These are phyloP conservation scores for Drosophila ercepeae DNA, from an alignment of 1,140 invertebrate genomes.

Conservation along the genomic window DNA sequence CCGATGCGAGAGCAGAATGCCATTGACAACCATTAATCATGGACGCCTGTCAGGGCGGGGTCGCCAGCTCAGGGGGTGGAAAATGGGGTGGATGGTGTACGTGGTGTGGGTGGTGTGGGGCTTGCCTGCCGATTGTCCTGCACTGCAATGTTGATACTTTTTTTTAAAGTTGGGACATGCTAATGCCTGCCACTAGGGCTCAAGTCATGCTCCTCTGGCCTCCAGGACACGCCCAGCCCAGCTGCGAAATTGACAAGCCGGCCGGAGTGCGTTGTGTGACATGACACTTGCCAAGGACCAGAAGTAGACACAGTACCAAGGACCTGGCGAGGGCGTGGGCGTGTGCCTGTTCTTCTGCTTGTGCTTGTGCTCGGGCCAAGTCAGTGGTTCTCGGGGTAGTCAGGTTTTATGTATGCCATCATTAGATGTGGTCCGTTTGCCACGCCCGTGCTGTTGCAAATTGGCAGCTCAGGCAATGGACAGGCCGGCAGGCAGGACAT, in stretches of 20 bases:
- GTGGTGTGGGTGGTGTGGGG: slow-evolving; percentile 10
- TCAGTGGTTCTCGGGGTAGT: slow-evolving; percentile 22
- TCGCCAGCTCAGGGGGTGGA: slow-evolving; percentile 30
- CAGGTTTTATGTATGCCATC: slow-evolving; percentile 76
- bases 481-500: slow-evolving; percentile 35
- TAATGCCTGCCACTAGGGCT: slow-evolving; percentile 73
- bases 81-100: not conserved
- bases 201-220: slow-evolving; percentile 68
- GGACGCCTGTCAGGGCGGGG: slow-evolving; percentile 81
- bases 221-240: slow-evolving; percentile 66
- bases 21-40: slow-evolving; percentile 84
- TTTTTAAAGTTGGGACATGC: slow-evolving; percentile 71
- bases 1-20: slow-evolving; percentile 56
- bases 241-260: slow-evolving; percentile 78
- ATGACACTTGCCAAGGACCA: slow-evolving; percentile 72
- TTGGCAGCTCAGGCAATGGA: slow-evolving; percentile 72
- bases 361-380: slow-evolving; percentile 14
- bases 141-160: slow-evolving; percentile 56
- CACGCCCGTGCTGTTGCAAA: slow-evolving; percentile 76
- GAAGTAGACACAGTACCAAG: slow-evolving; percentile 16
- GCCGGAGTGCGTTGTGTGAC: slow-evolving; percentile 75
- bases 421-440: slow-evolving; percentile 80
- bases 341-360: not conserved
- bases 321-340: slow-evolving; percentile 30
- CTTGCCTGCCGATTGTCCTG: slow-evolving; percentile 61